phyloP scores from a whole-genome alignment of 2,113 vertebrate species.

The Psittacus erithacus region DNA sequence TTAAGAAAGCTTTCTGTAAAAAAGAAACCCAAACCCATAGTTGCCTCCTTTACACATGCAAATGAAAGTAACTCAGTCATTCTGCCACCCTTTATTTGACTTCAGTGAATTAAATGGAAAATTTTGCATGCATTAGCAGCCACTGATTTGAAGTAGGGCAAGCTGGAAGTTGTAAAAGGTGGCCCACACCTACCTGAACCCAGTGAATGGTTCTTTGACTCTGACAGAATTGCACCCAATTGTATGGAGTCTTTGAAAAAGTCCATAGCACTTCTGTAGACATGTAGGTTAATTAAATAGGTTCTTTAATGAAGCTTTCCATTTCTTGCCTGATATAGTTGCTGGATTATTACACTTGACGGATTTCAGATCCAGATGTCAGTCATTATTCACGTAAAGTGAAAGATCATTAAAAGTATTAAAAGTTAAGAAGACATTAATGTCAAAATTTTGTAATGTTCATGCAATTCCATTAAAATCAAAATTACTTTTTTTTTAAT shows the following conservation, averaged over 20 bases:
- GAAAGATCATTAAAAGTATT: not conserved
- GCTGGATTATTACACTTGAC: not conserved
- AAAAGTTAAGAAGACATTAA: not conserved
- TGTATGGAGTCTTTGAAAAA: not conserved
- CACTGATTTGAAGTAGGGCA: not conserved
- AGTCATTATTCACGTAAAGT: not conserved
- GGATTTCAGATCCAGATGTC: not conserved
- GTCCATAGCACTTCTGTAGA: not conserved
- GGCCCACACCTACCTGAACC: not conserved
- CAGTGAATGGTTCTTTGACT: not conserved
- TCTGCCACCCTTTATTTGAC: not conserved
- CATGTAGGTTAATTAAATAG: not conserved
- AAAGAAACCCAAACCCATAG: not conserved
- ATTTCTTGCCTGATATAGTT: not conserved
- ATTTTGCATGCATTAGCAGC: not conserved
- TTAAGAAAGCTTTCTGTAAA: not conserved
- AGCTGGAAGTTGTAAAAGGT: not conserved
- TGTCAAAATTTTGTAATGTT: not conserved
- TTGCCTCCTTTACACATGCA: not conserved
- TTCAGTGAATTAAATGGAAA: not conserved
- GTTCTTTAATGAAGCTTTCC: not conserved
- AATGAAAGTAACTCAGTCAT: not conserved
- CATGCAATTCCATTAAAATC: not conserved
- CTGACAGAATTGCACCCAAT: not conserved
- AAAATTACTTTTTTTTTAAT: not conserved